phyloP scores from a whole-genome alignment of 1,140 invertebrate species.

The Bombus polaris region DNA sequence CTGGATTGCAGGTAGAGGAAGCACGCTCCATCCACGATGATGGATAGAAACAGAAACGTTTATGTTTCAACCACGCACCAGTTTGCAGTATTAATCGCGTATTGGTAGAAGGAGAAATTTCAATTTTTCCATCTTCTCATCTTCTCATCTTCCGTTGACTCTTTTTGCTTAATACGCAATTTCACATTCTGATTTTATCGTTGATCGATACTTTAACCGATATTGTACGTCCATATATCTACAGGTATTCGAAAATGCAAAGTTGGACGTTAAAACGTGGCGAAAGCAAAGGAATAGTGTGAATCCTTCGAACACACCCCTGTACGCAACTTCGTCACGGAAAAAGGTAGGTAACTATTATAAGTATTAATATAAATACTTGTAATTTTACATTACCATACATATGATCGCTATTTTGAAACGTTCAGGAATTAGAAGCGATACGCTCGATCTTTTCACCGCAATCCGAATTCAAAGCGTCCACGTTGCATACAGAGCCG shows the following conservation, averaged over 20 bases:
- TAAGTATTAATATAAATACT: neutral
- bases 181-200: no score
- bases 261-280: neutral
- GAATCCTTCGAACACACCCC: neutral
- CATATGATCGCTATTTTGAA: neutral
- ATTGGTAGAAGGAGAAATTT: neutral
- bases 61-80: neutral
- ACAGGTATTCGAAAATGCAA: neutral
- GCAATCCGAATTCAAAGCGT: neutral
- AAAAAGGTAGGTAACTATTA: constrained; percentile 8
- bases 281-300: neutral
- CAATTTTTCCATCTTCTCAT: neutral
- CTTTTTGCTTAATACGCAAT: neutral
- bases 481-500: no score
- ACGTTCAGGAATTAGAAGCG: constrained; percentile 9
- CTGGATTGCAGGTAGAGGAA: constrained; percentile 58
- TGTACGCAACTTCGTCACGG: neutral
- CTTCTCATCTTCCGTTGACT: neutral
- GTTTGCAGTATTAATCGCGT: neutral
- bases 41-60: neutral
- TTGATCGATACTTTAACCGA: no score
- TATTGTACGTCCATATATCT: neutral
- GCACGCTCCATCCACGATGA: neutral
- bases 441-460: constrained; percentile 3
- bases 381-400: neutral